Conservation (phyloP, 2,797 vertebrate species). For the Otus scops region DNA sequence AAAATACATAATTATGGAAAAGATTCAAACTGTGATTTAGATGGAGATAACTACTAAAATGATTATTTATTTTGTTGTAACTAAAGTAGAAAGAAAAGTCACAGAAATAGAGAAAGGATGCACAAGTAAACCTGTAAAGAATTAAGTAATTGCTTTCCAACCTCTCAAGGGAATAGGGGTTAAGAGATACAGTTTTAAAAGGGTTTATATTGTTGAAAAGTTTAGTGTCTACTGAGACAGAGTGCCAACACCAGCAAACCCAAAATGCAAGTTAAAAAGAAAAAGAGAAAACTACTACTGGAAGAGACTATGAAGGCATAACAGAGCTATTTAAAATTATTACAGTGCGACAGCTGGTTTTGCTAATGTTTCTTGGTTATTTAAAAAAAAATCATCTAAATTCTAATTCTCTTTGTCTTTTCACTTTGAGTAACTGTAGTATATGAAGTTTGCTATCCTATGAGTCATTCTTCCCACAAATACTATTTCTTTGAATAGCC, state of each 20-base stretch:
- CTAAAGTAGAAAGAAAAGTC: neutral
- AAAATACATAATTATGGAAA: neutral
- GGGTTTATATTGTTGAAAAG: slow-evolving; percentile 28
- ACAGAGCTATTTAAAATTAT: slow-evolving; percentile 42
- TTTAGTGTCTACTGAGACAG: neutral
- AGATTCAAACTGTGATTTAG: neutral
- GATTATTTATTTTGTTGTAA: neutral
- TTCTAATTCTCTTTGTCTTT: slow-evolving; percentile 64
- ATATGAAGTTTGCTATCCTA: neutral
- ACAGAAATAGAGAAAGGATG: neutral
- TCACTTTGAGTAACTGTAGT: slow-evolving; percentile 17
- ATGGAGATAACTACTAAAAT: neutral
- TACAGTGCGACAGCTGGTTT: slow-evolving; percentile 53
- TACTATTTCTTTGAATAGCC: slow-evolving; percentile 42
- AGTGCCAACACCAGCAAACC: slow-evolving; percentile 58
- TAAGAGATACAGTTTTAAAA: slow-evolving; percentile 32
- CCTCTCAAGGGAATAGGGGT: neutral
- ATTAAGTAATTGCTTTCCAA: neutral
- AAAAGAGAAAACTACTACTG: neutral
- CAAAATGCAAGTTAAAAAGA: neutral
- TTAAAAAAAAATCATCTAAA: neutral
- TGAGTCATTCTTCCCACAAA: slow-evolving; percentile 69
- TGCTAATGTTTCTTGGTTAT: slow-evolving; percentile 38
- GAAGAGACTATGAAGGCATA: slow-evolving; percentile 14
- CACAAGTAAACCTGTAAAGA: slow-evolving; percentile 1